Conservation (phyloP, 2,888 invertebrate species). For the Anodontia alba region DNA sequence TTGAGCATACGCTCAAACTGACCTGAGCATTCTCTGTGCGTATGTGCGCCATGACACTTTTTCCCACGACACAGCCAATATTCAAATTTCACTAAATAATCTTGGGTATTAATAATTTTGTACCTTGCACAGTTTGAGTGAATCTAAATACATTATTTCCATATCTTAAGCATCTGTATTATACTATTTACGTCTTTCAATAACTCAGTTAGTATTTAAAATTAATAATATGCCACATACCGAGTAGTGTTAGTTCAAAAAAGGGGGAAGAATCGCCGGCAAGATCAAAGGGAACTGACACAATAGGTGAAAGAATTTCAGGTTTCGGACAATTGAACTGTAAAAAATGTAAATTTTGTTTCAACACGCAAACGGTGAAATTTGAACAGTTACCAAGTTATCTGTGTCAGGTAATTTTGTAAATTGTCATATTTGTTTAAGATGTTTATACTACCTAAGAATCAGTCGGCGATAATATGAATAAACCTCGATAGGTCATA, state of each 20-base stretch:
- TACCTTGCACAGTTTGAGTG: conserved; percentile 2
- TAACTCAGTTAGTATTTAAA: background rate
- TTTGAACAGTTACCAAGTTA: background rate
- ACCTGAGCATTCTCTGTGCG: no score
- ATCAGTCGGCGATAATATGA: background rate
- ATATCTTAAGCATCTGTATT: conserved; percentile 12
- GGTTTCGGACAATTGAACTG: conserved; percentile 11
- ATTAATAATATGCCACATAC: conserved; percentile 8
- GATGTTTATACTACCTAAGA: background rate
- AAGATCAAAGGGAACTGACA: conserved; percentile 1
- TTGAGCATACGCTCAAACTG: no score
- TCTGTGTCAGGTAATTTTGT: background rate
- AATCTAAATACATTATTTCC: conserved; percentile 3
- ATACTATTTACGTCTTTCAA: background rate
- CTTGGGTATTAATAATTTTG: no score
- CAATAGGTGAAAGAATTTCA: conserved; percentile 1
- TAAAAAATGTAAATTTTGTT: background rate
- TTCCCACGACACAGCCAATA: no score
- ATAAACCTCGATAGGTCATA: no score
- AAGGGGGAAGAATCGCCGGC: background rate
- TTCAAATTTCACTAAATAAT: no score
- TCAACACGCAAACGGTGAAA: conserved; percentile 11
- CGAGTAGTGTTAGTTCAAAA: background rate
- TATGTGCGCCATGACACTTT: no score
- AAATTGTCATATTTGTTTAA: background rate